Base-by-base conservation (phyloP, 2,797 vertebrate genomes). In the Alcedo atthis region DNA sequence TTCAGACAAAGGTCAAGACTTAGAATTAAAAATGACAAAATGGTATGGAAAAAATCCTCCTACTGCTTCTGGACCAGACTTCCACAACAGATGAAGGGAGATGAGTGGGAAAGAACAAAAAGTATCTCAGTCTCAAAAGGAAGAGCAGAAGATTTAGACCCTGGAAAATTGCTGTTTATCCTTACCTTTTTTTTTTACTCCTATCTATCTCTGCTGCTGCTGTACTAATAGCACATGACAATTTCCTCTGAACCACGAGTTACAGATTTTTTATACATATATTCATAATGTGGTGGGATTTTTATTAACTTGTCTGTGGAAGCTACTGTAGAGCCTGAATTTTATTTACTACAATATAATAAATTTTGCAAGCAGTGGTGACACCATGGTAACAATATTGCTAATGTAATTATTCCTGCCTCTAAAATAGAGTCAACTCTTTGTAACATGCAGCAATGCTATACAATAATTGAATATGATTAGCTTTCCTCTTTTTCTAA, bases 351-450 rank as follows among this genome's bases (percentile, higher is more conserved):
- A 81, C 73, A 46, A 43, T 63, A 51, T 89, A 94, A 89, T 90
- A 94, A 90, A 94, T 94, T 94, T 93, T 63, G 4, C 1, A 87
- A 85, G 82, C 79, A 75, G 62, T 53, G 43, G 84, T 94, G 90
- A 93, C 92, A 89, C 94, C 94, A 94, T 93, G 94, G 95, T 94
- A 96, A 96, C 96, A 96, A 95, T 87, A 95, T 94, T 96, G 86
- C 69, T 94, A 94, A 85, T 93, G 91, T 76, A 94, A 96, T 96
- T 96, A 96, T 85, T 95, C 66, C 76, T 93, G 84, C 73, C 66
- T 94, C 90, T 85, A 80, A 94, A 94, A 90, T 10, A 93, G 80
- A 90, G 85, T 73, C 91, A 89, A 82, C 68, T 57, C 88, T 93
- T 93, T 95, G 88, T 85, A 81, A 63, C 66, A 42, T 33, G 84